Conservation (phyloP, 2,888 invertebrate species). For the Sphaerophoria taeniata region DNA sequence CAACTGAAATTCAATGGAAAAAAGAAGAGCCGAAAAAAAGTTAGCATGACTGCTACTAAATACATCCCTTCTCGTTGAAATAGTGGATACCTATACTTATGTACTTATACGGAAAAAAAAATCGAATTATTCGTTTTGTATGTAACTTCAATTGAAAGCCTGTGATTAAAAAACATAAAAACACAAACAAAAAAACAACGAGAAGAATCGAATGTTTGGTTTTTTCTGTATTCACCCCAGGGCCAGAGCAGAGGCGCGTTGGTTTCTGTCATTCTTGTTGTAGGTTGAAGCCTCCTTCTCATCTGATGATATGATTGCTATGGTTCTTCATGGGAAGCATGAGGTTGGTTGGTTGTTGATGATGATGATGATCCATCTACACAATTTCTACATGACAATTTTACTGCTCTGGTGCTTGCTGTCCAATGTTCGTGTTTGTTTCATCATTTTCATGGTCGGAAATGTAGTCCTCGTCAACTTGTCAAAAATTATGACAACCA, state of each 20-base stretch:
- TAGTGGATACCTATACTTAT: conserved; percentile 31
- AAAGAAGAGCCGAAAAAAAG: conserved; percentile 12
- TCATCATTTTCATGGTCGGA: conserved; percentile 70
- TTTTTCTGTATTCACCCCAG: conserved; percentile 33
- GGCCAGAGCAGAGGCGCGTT: conserved; percentile 10
- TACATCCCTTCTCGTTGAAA: conserved; percentile 38
- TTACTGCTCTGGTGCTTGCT: conserved; percentile 41
- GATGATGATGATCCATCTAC: conserved; percentile 60
- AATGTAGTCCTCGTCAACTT: conserved; percentile 72
- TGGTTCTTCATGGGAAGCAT: conserved; percentile 34
- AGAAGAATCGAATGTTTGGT: conserved; percentile 32
- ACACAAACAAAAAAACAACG: conserved; percentile 27
- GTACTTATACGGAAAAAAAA: conserved; percentile 24
- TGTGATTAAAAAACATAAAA: conserved; percentile 61
- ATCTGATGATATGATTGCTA: conserved; percentile 47
- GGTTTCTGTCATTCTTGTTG: not conserved
- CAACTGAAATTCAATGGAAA: conserved; percentile 49
- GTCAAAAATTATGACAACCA: conserved; percentile 71
- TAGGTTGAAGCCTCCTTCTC: conserved; percentile 9
- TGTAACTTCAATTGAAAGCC: conserved; percentile 64
- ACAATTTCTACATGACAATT: conserved; percentile 67
- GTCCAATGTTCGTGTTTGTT: conserved; percentile 44
- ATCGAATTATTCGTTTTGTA: conserved; percentile 46
- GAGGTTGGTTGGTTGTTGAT: conserved; percentile 32
- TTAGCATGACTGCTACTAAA: conserved; percentile 55